Conservation (phyloP, 1,140 invertebrate species). For the Pseudomyrmex gracilis region DNA sequence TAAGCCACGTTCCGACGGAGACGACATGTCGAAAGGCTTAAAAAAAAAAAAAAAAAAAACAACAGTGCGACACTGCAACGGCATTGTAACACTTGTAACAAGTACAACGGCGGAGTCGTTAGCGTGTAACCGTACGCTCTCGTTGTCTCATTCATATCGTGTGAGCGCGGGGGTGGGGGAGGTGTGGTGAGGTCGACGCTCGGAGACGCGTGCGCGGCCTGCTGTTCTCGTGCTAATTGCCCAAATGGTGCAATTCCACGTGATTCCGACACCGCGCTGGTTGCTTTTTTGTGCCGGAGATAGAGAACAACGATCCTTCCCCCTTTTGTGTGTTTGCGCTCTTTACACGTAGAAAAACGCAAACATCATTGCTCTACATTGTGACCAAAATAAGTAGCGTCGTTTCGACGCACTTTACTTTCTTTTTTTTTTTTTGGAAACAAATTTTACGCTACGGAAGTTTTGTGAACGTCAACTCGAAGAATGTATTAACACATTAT, state of each 20-base stretch:
- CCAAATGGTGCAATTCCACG: constrained; percentile 80
- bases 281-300: constrained; percentile 56
- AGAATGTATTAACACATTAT: too few relatives aligned
- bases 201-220: constrained; percentile 78
- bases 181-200: constrained; percentile 60
- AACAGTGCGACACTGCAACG: constrained; percentile 38
- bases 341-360: too few relatives aligned
- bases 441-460: background rate
- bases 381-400: too few relatives aligned
- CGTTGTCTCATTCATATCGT: constrained; percentile 81
- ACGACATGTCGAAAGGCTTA: constrained; percentile 8
- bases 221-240: constrained; percentile 79
- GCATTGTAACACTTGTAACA: constrained; percentile 66
- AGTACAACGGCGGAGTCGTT: constrained; percentile 62
- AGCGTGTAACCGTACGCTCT: constrained; percentile 70
- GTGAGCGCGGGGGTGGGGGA: constrained; percentile 49
- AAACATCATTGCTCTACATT: too few relatives aligned
- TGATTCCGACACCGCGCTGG: constrained; percentile 72
- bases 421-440: too few relatives aligned
- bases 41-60: background rate
- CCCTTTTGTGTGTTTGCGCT: background rate
- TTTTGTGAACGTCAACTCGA: background rate
- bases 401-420: too few relatives aligned
- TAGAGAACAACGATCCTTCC: constrained; percentile 16
- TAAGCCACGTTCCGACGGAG: constrained; percentile 2